Evolutionary conservation across 2,113 vertebrate species (phyloP).

Genomic region (Prionailurus viverrinus): DNA sequence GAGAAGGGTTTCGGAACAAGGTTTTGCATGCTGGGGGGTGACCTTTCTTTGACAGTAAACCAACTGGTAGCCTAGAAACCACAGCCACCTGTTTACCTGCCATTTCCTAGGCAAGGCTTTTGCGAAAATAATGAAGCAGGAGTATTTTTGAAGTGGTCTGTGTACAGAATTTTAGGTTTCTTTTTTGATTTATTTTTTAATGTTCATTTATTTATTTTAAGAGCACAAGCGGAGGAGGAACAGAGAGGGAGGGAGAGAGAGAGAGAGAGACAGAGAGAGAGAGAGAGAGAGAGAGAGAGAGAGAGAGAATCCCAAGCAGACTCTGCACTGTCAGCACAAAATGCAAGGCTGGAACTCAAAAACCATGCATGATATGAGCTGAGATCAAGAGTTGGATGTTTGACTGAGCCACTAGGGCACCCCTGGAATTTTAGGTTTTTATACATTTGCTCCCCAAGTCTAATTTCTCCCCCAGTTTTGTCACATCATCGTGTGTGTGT

Average conservation of each 20-base stretch:
- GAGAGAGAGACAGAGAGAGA: too few species aligned
- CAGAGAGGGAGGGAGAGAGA: too few species aligned
- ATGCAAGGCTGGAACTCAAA: too few species aligned
- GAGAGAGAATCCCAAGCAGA: too few species aligned
- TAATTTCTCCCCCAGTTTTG: background rate
- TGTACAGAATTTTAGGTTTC: background rate
- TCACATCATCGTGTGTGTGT: background rate
- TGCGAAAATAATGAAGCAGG: background rate
- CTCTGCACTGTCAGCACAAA: too few species aligned
- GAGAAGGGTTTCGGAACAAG: background rate
- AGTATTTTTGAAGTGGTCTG: background rate
- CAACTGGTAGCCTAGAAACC: background rate
- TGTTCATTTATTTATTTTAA: too few species aligned
- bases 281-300: too few species aligned
- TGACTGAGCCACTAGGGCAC: too few species aligned
- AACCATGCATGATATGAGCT: too few species aligned
- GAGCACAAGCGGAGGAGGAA: too few species aligned
- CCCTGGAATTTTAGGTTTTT: background rate
- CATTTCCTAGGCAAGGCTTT: background rate
- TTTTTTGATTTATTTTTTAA: background rate
- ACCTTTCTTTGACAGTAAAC: background rate
- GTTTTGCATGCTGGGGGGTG: accelerated
- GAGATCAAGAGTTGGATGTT: too few species aligned
- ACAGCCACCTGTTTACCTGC: background rate
- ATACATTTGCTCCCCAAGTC: background rate